These are phyloP conservation scores for Enteromius anoplus DNA, from an alignment of 2,797 vertebrate genomes.

Conservation along the genomic window DNA sequence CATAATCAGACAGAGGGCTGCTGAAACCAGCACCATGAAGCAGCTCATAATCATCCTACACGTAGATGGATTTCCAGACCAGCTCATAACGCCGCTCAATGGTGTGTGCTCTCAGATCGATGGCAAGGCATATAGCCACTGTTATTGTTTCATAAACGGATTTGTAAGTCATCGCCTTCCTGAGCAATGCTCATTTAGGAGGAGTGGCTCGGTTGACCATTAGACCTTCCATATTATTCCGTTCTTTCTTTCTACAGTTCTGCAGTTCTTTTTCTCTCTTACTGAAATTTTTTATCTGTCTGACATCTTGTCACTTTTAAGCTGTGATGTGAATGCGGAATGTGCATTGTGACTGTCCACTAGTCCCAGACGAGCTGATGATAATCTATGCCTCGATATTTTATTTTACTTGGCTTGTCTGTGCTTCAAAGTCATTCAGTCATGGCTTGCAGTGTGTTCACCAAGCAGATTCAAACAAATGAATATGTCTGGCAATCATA, in stretches of 20 bases:
- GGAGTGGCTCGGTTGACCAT: slow-evolving; percentile 12
- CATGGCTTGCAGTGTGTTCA: slow-evolving; percentile 45
- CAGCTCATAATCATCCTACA: slow-evolving; percentile 74
- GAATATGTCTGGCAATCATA: slow-evolving; percentile 47
- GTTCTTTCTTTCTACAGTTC: slow-evolving; percentile 50
- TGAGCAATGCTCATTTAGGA: slow-evolving; percentile 53
- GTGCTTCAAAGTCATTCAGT: slow-evolving; percentile 56
- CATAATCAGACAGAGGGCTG: slow-evolving; percentile 63
- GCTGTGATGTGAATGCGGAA: slow-evolving; percentile 18
- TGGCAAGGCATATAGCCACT: slow-evolving; percentile 56
- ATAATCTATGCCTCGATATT: slow-evolving; percentile 44
- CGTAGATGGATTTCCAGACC: slow-evolving; percentile 72
- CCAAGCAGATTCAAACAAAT: slow-evolving; percentile 55
- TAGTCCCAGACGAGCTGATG: slow-evolving; percentile 49
- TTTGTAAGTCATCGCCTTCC: slow-evolving; percentile 68
- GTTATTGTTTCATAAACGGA: slow-evolving; percentile 67
- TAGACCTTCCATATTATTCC: slow-evolving; percentile 12
- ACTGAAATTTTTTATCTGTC: neutral
- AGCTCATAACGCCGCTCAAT: slow-evolving; percentile 55
- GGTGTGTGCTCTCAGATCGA: slow-evolving; percentile 63
- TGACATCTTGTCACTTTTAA: neutral
- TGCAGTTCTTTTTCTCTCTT: slow-evolving; percentile 34
- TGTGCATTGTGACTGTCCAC: slow-evolving; percentile 49
- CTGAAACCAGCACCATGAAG: slow-evolving; percentile 70
- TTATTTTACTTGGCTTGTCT: slow-evolving; percentile 54